Base-by-base conservation (phyloP, 2,888 invertebrate species). In the Muscina levida region DNA sequence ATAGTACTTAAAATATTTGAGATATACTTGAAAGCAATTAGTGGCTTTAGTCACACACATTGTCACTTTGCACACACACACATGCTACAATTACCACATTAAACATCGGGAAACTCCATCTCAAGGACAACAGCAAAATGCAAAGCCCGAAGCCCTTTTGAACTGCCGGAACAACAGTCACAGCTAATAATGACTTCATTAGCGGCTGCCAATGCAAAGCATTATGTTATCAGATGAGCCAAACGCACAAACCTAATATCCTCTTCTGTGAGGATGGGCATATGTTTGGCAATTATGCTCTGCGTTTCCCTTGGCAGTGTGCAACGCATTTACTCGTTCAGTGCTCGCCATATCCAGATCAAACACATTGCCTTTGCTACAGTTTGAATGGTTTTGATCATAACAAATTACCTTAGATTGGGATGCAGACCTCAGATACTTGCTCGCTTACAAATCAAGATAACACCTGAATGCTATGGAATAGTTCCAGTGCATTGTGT, bases 121-220 rank as follows among this genome's bases (percentile, higher is more conserved):
- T 22, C 74, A 77, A 77, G 46, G 67, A 73, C 66, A 66, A 53
- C 19, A 26, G n/a, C 19, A 26, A 17, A n/a, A n/a, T n/a, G n/a
- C n/a, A n/a, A 57, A 46, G 77, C 71, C 70, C 42, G 1, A 48
- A 53, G 71, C 39, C 11, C 42, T 24, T 37, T 3, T 19, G 65
- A 37, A n/a, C n/a, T n/a, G n/a, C 71, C 57, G 62, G n/a, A 48
- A 22, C 42, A 72, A 62, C 31, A 31, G 31, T 31, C 31, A 31
- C 3, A 8, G 31, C 31, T 31, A 31, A 3, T 79, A 79, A 82
- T 82, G 74, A 65, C 79, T 79, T 79, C 79, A 82, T 82, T 79
- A 79, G 72, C 65, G 62, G 42, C 68, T 67, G 72, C 59, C 74
- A 74, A 82, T 74, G 39, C 62, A 39, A 1, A 19, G 13, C 39